phyloP scores from a whole-genome alignment of 2,113 vertebrate genomes.

The Sebastes fasciatus region DNA sequence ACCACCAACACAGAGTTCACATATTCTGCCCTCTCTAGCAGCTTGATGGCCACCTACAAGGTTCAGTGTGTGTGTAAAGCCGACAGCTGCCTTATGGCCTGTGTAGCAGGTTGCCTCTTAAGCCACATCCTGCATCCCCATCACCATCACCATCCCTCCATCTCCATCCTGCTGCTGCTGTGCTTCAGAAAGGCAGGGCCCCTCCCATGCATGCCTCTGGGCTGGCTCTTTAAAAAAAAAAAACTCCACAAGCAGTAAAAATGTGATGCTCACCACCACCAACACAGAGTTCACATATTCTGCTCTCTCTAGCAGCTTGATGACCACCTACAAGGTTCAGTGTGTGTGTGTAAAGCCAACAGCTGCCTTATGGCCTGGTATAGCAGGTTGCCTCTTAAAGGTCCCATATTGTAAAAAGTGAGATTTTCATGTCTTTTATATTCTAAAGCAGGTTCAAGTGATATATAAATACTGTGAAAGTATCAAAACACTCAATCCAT shows the following conservation, averaged over 20 bases:
- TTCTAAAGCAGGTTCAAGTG: too few relatives aligned
- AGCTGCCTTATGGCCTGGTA: slow-evolving; percentile 40
- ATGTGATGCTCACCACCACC: slow-evolving; percentile 50
- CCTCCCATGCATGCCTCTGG: slow-evolving; percentile 71
- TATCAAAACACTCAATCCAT: too few relatives aligned
- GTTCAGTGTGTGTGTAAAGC: slow-evolving; percentile 10
- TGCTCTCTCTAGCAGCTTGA: slow-evolving; percentile 31
- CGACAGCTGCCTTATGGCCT: slow-evolving; percentile 46
- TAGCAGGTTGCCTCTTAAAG: slow-evolving; percentile 39
- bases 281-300: slow-evolving; percentile 30
- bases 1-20: slow-evolving; percentile 35
- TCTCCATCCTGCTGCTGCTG: slow-evolving; percentile 19
- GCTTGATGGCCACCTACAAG: slow-evolving; percentile 40
- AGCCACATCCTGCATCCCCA: slow-evolving; percentile 31
- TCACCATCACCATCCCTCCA: too few relatives aligned
- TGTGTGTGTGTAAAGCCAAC: slow-evolving; percentile 18
- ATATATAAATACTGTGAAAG: too few relatives aligned
- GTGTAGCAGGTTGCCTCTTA: slow-evolving; percentile 43
- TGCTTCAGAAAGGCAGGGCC: slow-evolving; percentile 57
- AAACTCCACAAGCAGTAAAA: slow-evolving; percentile 33
- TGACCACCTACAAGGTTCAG: slow-evolving; percentile 34
- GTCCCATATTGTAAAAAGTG: too few relatives aligned
- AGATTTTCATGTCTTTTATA: too few relatives aligned
- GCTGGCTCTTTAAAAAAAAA: slow-evolving; percentile 62
- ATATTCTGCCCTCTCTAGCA: slow-evolving; percentile 31